phyloP scores from a whole-genome alignment of 2,113 vertebrate genomes.

The Chionomys nivalis region DNA sequence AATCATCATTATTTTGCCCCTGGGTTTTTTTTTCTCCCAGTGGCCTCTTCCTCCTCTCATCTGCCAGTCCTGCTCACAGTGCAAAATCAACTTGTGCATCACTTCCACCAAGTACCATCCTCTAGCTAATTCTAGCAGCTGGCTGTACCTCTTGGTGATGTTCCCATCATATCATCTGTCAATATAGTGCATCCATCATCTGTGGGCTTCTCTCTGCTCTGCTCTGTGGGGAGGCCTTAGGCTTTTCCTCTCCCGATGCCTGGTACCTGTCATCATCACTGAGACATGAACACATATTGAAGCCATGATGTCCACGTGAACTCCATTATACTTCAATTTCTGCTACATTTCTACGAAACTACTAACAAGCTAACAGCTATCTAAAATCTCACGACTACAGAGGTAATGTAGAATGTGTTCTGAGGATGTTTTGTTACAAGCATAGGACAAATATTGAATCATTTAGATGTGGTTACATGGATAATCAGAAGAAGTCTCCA shows the following conservation, averaged over 20 bases:
- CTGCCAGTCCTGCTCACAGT: neutral
- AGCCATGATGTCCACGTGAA: neutral
- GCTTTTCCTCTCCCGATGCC: neutral
- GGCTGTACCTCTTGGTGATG: neutral
- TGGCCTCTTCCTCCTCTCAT: neutral
- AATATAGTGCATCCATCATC: neutral
- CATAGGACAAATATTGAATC: neutral
- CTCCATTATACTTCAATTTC: neutral
- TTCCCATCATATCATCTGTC: neutral
- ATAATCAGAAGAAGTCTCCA: neutral
- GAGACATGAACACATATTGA: neutral
- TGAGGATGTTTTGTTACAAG: neutral
- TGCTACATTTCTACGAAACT: neutral
- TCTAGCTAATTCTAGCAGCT: neutral
- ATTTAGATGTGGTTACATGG: neutral
- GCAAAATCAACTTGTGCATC: neutral
- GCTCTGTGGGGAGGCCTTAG: neutral
- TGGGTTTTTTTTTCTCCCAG: neutral
- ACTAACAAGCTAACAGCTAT: neutral
- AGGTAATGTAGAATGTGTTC: neutral
- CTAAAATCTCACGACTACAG: neutral
- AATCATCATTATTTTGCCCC: rapidly evolving
- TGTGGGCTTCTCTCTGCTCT: neutral
- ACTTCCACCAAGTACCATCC: neutral
- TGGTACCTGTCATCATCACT: neutral